Percentiles rank a stretch among this genome's conserved stretches.
These are phyloP conservation scores for Dicyrtoma fusca DNA, from an alignment of 2,888 invertebrate genomes.

Conservation along the genomic window DNA sequence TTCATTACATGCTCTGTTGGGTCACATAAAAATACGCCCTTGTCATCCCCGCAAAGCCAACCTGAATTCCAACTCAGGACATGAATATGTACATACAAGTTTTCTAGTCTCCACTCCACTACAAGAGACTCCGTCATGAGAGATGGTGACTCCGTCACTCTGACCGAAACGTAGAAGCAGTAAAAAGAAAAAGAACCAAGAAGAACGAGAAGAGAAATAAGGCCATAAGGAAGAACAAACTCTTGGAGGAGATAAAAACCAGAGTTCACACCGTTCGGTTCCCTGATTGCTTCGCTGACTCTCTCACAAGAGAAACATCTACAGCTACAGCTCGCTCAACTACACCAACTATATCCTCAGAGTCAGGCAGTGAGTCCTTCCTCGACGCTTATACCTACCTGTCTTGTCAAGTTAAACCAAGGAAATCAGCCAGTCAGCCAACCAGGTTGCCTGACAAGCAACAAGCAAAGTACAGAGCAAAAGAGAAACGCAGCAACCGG, in stretches of 20 bases:
- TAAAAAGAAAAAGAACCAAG: slow-evolving; percentile 18
- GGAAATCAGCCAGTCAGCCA: slow-evolving; percentile 26
- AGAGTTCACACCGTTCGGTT: slow-evolving; percentile 38
- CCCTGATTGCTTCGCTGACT: slow-evolving; percentile 36
- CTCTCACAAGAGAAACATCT: neutral
- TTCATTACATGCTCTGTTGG: slow-evolving; percentile 53
- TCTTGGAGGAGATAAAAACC: slow-evolving; percentile 36
- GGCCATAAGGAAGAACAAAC: slow-evolving; percentile 27
- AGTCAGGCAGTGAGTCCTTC: neutral
- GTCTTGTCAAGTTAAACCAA: slow-evolving; percentile 27
- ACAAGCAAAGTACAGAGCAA: neutral
- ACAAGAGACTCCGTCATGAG: slow-evolving; percentile 6
- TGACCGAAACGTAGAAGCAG: slow-evolving; percentile 24
- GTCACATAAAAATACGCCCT: slow-evolving; percentile 41
- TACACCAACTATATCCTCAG: slow-evolving; percentile 3
- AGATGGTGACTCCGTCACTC: slow-evolving; percentile 31
- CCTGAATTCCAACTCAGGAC: slow-evolving; percentile 27
- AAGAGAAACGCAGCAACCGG: slow-evolving; percentile 36
- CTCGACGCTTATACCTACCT: slow-evolving; percentile 6
- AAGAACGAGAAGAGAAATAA: slow-evolving; percentile 29
- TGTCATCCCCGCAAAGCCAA: slow-evolving; percentile 36
- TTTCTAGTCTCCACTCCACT: neutral
- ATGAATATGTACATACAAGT: slow-evolving; percentile 1
- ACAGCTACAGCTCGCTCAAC: neutral
- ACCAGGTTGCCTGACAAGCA: slow-evolving; percentile 16